These are phyloP conservation scores for Paramisgurnus dabryanus DNA, from an alignment of 2,113 vertebrate genomes.

Conservation along the genomic window DNA sequence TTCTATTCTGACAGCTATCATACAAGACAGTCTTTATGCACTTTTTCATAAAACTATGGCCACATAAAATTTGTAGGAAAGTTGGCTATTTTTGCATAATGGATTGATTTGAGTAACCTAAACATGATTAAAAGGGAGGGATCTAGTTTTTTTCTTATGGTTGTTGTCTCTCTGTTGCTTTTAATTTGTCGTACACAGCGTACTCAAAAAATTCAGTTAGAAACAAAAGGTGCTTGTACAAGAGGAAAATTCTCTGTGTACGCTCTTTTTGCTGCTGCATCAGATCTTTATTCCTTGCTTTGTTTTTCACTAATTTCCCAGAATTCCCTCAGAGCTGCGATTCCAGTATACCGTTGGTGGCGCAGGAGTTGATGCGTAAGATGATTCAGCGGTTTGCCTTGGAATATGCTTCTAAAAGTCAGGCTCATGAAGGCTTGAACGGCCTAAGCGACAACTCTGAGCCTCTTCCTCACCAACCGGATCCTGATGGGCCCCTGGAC, in stretches of 20 bases:
- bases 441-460: slow-evolving; percentile 77
- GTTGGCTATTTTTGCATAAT: no score
- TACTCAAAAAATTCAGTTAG: background rate
- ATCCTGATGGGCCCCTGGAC: slow-evolving; percentile 92
- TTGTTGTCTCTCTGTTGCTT: background rate
- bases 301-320: slow-evolving; percentile 62
- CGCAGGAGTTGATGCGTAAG: slow-evolving; percentile 98
- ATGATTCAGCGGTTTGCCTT: slow-evolving; percentile 98
- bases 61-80: background rate
- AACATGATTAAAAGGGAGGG: no score
- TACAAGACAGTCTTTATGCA: background rate
- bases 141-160: background rate
- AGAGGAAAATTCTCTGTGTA: background rate
- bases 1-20: background rate
- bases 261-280: slow-evolving; percentile 1
- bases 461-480: slow-evolving; percentile 80
- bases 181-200: no score
- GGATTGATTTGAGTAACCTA: no score
- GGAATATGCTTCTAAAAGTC: slow-evolving; percentile 97
- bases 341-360: slow-evolving; percentile 94
- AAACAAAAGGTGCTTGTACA: background rate
- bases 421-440: slow-evolving; percentile 83
- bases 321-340: slow-evolving; percentile 94
- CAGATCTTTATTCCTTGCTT: background rate
- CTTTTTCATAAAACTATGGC: background rate